phyloP scores from a whole-genome alignment of 2,888 invertebrate genomes.

The Ecdyonurus torrentis region DNA sequence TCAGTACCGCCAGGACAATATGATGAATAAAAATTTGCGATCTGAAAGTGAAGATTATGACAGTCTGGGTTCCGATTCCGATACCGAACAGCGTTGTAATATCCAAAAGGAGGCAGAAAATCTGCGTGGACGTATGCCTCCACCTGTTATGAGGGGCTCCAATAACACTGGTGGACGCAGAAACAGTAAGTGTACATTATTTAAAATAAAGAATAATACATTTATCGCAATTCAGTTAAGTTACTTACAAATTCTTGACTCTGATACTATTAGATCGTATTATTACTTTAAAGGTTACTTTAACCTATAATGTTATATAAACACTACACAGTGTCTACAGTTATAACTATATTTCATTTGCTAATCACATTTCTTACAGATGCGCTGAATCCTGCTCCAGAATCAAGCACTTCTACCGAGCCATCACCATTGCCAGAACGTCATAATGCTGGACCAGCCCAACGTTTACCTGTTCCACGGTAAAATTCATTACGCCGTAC shows the following conservation, averaged over 20 bases:
- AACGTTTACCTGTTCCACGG: conserved; percentile 11
- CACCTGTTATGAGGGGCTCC: background rate
- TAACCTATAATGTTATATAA: too few relatives aligned
- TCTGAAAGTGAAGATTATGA: conserved; percentile 21
- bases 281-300: too few relatives aligned
- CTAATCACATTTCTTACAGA: conserved; percentile 9
- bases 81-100: too few relatives aligned
- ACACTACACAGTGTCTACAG: conserved; percentile 1
- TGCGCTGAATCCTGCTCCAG: conserved; percentile 12
- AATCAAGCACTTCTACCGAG: conserved; percentile 15
- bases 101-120: too few relatives aligned
- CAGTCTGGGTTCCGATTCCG: conserved; percentile 17
- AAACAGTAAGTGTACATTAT: background rate
- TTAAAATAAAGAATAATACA: too few relatives aligned
- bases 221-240: too few relatives aligned
- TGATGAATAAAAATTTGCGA: conserved; percentile 17
- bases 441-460: conserved; percentile 9
- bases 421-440: conserved; percentile 14
- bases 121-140: too few relatives aligned
- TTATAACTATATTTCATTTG: background rate
- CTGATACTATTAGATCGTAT: too few relatives aligned
- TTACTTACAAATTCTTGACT: too few relatives aligned
- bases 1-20: conserved; percentile 16
- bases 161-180: background rate
- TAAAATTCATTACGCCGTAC: too few relatives aligned